phyloP scores from a whole-genome alignment of 2,797 vertebrate species.

The Siniperca undulata region DNA sequence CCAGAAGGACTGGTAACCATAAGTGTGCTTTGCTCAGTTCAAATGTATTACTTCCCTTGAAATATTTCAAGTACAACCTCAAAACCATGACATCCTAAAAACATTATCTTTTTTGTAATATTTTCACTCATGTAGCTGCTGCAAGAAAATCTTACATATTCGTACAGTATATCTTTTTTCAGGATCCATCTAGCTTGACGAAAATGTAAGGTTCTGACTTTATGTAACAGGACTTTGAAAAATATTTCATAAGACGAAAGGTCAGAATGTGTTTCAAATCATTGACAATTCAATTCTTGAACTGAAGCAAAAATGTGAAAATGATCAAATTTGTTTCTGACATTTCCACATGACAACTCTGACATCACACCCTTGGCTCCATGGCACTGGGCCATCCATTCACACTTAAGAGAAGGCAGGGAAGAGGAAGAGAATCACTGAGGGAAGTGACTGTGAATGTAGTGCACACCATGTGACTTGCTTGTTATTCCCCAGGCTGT shows the following conservation, averaged over 20 bases:
- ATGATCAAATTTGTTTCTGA: constrained; percentile 12
- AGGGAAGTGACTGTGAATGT: constrained; percentile 53
- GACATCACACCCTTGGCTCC: constrained; percentile 17
- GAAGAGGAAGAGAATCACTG: constrained; percentile 8
- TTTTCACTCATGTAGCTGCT: neutral
- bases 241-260: neutral
- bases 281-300: constrained; percentile 1
- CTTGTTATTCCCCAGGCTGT: constrained; percentile 64
- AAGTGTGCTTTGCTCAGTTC: neutral
- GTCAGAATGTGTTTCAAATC: constrained; percentile 14
- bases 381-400: constrained; percentile 29
- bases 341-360: constrained; percentile 27
- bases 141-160: neutral
- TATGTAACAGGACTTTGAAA: neutral
- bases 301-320: constrained; percentile 29
- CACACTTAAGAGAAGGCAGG: constrained; percentile 24
- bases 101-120: neutral
- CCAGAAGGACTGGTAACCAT: neutral
- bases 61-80: neutral
- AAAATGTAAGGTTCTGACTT: constrained; percentile 3
- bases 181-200: neutral
- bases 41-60: neutral
- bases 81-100: neutral
- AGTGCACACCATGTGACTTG: constrained; percentile 52
- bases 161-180: neutral